A percentile compares a stretch with the other conserved stretches of the same genome.
Evolutionary conservation across 2,797 vertebrate genomes (phyloP).

Genomic region (Taenioides sp.): DNA sequence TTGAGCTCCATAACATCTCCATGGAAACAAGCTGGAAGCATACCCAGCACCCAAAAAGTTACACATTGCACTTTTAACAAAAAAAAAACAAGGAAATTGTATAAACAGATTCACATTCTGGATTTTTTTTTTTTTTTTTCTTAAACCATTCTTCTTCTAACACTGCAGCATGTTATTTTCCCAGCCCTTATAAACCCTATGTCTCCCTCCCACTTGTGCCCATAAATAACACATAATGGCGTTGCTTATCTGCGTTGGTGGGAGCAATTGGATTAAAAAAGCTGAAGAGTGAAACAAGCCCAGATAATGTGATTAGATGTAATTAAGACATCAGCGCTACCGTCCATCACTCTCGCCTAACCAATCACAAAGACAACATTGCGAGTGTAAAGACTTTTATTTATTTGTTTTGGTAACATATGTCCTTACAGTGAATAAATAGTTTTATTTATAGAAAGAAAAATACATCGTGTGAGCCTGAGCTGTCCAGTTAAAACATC

Average conservation of each 20-base stretch:
- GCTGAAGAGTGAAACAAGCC: slow-evolving; percentile 12
- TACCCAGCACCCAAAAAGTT: neutral
- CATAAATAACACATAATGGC: slow-evolving; percentile 30
- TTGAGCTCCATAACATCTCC: neutral
- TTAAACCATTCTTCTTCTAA: neutral
- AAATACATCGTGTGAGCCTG: slow-evolving; percentile 8
- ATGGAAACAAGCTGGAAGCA: neutral
- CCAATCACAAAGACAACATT: neutral
- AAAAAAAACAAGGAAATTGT: no score
- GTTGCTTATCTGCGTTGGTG: slow-evolving; percentile 10
- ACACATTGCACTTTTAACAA: no score
- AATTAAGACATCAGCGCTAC: slow-evolving; percentile 33
- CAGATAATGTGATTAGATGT: slow-evolving; percentile 35
- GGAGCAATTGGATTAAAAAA: slow-evolving; percentile 21
- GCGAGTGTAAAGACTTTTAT: slow-evolving; percentile 17
- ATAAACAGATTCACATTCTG: no score
- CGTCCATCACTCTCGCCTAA: slow-evolving; percentile 1
- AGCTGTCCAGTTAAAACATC: neutral
- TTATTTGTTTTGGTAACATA: neutral
- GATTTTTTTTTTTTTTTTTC: neutral
- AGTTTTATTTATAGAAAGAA: neutral
- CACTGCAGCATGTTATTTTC: neutral
- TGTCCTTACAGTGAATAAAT: slow-evolving; percentile 34
- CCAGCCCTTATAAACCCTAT: no score
- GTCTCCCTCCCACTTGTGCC: neutral